Conservation (phyloP, 64 coral and sea anemone genomes). For the Montipora capricornis region DNA sequence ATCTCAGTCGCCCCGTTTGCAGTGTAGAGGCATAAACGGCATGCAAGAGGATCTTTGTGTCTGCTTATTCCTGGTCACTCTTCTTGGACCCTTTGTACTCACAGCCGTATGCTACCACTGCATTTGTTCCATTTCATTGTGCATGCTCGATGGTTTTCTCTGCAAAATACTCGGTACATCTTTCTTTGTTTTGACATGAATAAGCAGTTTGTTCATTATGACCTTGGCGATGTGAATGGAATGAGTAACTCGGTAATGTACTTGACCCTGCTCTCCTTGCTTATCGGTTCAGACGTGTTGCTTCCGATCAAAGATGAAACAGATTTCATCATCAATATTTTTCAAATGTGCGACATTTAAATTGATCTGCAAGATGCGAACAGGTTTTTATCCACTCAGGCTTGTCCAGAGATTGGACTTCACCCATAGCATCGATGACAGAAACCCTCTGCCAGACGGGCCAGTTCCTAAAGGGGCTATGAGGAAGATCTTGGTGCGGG, state of each 20-base stretch:
- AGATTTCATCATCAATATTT: not conserved
- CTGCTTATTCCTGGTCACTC: constrained; percentile 32
- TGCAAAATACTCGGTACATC: not conserved
- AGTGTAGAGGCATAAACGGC: constrained; percentile 7
- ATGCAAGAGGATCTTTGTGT: constrained; percentile 26
- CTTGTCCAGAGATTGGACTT: too few relatives aligned
- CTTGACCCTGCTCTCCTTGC: not conserved
- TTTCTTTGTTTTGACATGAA: not conserved
- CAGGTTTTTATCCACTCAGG: too few relatives aligned
- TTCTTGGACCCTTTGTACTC: not conserved
- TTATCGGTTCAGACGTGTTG: not conserved
- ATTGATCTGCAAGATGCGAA: too few relatives aligned
- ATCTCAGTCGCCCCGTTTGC: constrained; percentile 12
- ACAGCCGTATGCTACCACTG: constrained; percentile 6
- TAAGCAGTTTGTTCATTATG: constrained; percentile 6
- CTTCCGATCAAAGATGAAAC: not conserved
- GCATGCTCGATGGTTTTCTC: not conserved
- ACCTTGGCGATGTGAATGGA: constrained; percentile 27
- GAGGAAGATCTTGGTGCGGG: not conserved
- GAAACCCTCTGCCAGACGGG: not conserved
- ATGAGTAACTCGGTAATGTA: not conserved
- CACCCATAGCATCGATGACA: too few relatives aligned
- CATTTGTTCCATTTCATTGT: not conserved
- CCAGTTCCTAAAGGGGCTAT: constrained; percentile 32
- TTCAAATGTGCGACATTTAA: too few relatives aligned